A percentile compares a stretch with the other conserved stretches of the same genome.
phyloP scores from a whole-genome alignment of 2,113 vertebrate genomes.

The Leucoraja erinaceus region DNA sequence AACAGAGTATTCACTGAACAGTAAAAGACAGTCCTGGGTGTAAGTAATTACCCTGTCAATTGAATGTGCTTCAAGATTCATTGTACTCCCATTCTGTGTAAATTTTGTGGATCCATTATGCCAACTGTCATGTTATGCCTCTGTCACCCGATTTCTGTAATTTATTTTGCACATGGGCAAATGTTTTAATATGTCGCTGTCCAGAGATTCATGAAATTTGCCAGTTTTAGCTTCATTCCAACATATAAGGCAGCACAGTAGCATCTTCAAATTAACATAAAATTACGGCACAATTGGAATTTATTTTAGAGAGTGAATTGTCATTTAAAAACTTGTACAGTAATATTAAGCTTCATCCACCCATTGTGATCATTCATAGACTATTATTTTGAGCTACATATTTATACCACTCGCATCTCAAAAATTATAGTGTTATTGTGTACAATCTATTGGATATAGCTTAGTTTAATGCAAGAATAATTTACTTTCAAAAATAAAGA shows the following conservation, averaged over 20 bases:
- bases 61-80: constrained; percentile 38
- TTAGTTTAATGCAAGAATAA: not conserved
- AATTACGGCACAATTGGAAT: not conserved
- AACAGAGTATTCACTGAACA: constrained; percentile 38
- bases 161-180: constrained; percentile 37
- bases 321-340: not conserved
- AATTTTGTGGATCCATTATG: constrained; percentile 38
- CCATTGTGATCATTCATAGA: not conserved
- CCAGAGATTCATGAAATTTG: constrained; percentile 31
- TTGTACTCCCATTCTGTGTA: constrained; percentile 38
- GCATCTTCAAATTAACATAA: constrained; percentile 33
- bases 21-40: constrained; percentile 36
- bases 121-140: constrained; percentile 37
- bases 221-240: constrained; percentile 28
- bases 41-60: constrained; percentile 39
- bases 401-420: not conserved
- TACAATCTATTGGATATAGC: not conserved
- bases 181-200: constrained; percentile 38
- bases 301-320: constrained; percentile 23
- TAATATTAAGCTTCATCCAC: not conserved
- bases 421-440: not conserved
- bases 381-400: not conserved
- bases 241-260: constrained; percentile 15
- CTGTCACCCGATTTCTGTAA: constrained; percentile 38
- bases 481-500: not conserved